A percentile compares a stretch with the other conserved stretches of the same genome.
Evolutionary conservation across 1,140 invertebrate genomes (phyloP).

Genomic region (Battus philenor): DNA sequence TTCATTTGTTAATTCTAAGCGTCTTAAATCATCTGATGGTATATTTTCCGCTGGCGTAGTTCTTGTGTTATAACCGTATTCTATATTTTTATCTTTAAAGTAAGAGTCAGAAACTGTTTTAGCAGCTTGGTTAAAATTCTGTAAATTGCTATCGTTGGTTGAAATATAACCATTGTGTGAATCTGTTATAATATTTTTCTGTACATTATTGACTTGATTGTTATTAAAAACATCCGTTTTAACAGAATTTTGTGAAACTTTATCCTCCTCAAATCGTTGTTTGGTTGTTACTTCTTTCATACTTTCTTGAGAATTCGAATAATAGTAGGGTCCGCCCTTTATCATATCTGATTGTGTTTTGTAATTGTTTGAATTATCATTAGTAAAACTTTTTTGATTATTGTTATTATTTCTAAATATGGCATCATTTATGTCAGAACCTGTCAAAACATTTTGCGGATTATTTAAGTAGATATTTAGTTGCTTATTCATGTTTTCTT

Average conservation of each 20-base stretch:
- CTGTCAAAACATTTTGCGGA: slow-evolving; percentile 25
- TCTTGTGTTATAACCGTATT: slow-evolving; percentile 53
- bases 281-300: slow-evolving; percentile 41
- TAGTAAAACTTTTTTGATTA: slow-evolving; percentile 39
- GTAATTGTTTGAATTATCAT: slow-evolving; percentile 32
- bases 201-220: slow-evolving; percentile 46
- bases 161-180: slow-evolving; percentile 36
- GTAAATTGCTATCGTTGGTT: slow-evolving; percentile 38
- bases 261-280: slow-evolving; percentile 66
- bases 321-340: slow-evolving; percentile 52
- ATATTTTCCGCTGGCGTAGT: slow-evolving; percentile 43
- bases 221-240: slow-evolving; percentile 68
- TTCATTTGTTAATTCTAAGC: slow-evolving; percentile 34
- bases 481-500: slow-evolving; percentile 59
- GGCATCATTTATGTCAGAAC: slow-evolving; percentile 18
- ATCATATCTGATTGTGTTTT: slow-evolving; percentile 49
- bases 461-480: slow-evolving; percentile 37
- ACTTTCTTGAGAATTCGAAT: slow-evolving; percentile 39
- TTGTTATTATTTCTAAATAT: slow-evolving; percentile 32
- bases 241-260: slow-evolving; percentile 70
- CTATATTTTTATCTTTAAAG: slow-evolving; percentile 60
- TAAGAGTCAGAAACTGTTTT: slow-evolving; percentile 44
- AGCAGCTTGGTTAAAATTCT: slow-evolving; percentile 46
- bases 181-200: slow-evolving; percentile 29
- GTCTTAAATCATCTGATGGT: slow-evolving; percentile 32